phyloP scores from a whole-genome alignment of 2,888 invertebrate genomes.

The Caradrina kadenii region DNA sequence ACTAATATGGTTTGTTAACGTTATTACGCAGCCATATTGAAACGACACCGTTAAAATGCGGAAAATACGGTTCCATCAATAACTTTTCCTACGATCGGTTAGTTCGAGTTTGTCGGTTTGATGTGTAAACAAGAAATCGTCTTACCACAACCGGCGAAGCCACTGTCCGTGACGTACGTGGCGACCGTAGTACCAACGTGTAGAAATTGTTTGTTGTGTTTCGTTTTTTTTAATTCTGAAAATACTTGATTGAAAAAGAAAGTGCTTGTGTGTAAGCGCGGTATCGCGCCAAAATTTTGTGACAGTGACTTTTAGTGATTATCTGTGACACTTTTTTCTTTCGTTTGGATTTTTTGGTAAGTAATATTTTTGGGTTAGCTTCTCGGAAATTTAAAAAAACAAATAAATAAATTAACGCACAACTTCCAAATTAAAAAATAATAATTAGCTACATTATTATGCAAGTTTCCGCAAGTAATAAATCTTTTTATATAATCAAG shows the following conservation, averaged over 20 bases:
- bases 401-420: background rate
- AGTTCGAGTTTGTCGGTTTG: conserved; percentile 70
- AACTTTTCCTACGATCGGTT: conserved; percentile 80
- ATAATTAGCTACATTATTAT: conserved; percentile 26
- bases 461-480: conserved; percentile 62
- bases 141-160: conserved; percentile 85
- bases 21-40: conserved; percentile 80
- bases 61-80: conserved; percentile 76
- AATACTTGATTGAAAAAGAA: conserved; percentile 59
- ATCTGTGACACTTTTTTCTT: conserved; percentile 75
- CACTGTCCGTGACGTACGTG: conserved; percentile 85
- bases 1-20: conserved; percentile 69
- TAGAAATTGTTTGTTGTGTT: conserved; percentile 52
- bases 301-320: conserved; percentile 76
- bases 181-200: conserved; percentile 70
- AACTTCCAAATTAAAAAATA: background rate
- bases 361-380: conserved; percentile 49
- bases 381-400: background rate
- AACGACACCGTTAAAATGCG: conserved; percentile 76
- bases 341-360: conserved; percentile 69
- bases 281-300: conserved; percentile 75
- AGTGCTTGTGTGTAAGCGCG: conserved; percentile 69
- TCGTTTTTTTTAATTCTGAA: conserved; percentile 37
- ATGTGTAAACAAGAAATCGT: conserved; percentile 84
- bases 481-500: conserved; percentile 66